Base-by-base conservation (phyloP, 1,140 invertebrate genomes). In the Melitaea cinxia region DNA sequence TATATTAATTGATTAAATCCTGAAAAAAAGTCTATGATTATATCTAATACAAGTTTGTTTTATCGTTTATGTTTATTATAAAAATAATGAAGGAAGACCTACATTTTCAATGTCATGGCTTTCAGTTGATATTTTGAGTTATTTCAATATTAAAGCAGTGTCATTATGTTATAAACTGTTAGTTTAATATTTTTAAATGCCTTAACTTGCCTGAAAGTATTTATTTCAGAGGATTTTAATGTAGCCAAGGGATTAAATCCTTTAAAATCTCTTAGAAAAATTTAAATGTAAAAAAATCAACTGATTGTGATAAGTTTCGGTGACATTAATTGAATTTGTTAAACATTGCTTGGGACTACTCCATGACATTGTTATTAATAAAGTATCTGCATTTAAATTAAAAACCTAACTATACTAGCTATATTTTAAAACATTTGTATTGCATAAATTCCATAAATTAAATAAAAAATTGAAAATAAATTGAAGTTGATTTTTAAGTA, bases 391-490 rank as follows among this genome's bases (percentile, higher is more conserved):
- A 89, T 89, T 89, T 89, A 86, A 89, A 85, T 86, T 83, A 81
- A 83, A 80, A 78, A 80, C 78, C 81, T 88, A 84, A 83, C 78
- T 87, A 84, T 81, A 79, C 69, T 88, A 85, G 85, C 81, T 83
- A 83, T 85, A 83, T 85, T 85, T 88, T 87, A 79, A 83, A 89
- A 85, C 73, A 85, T 85, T 85, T 89, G 83, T 88, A 87, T 82
- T 83, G 77, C 83, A 70, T 88, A 83, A 89, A 88, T 88, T 88
- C 82, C 83, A 82, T 81, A 78, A 80, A 78, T 64, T 80, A 74
- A 76, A 80, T 85, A 86, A 82, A 79, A 84, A 83, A 82, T 80
- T 88, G 77, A 82, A 75, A 80, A 86, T 87, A 90, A 87, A 89
- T 81, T 85, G 77, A 88, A 87, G 88, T 90, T 90, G 88, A 88